Conservation (phyloP, 2,888 invertebrate species). For the Drosophila mulleri region DNA sequence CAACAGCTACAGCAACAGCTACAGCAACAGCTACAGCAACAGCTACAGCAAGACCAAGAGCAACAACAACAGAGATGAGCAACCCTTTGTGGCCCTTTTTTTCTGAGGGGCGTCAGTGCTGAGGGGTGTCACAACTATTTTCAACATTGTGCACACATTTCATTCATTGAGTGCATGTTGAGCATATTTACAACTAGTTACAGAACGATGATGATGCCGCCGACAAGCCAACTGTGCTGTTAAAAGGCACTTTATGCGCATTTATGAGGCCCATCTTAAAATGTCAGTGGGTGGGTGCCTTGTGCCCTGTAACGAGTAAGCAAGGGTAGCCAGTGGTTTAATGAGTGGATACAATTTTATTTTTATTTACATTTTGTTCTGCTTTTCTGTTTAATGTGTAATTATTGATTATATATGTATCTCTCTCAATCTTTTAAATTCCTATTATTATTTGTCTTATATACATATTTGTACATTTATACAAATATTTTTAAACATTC, state of each 20-base stretch:
- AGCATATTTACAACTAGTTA: constrained; percentile 75
- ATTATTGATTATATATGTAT: neutral
- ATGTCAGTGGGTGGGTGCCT: constrained; percentile 48
- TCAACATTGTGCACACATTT: constrained; percentile 79
- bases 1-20: constrained; percentile 2
- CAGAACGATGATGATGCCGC: constrained; percentile 33
- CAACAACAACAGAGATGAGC: constrained; percentile 24
- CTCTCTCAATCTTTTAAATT: neutral
- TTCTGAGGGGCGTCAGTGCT: constrained; percentile 4
- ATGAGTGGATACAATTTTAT: neutral
- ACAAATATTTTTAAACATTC: too few relatives aligned
- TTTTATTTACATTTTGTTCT: neutral
- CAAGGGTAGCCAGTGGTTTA: neutral
- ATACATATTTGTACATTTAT: neutral
- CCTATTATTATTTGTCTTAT: too few relatives aligned
- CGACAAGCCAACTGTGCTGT: constrained; percentile 41
- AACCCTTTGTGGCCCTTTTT: constrained; percentile 26
- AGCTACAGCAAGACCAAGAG: constrained; percentile 9
- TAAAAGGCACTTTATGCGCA: constrained; percentile 67
- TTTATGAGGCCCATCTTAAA: constrained; percentile 69
- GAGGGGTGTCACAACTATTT: constrained; percentile 70
- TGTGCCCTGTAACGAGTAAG: neutral
- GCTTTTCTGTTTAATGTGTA: neutral
- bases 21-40: constrained; percentile 29
- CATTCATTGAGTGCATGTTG: constrained; percentile 77